Evolutionary conservation across 2,888 invertebrate genomes (phyloP), one percentile per base, ranked within the genome.

Genomic region (Nycteola revayana): DNA sequence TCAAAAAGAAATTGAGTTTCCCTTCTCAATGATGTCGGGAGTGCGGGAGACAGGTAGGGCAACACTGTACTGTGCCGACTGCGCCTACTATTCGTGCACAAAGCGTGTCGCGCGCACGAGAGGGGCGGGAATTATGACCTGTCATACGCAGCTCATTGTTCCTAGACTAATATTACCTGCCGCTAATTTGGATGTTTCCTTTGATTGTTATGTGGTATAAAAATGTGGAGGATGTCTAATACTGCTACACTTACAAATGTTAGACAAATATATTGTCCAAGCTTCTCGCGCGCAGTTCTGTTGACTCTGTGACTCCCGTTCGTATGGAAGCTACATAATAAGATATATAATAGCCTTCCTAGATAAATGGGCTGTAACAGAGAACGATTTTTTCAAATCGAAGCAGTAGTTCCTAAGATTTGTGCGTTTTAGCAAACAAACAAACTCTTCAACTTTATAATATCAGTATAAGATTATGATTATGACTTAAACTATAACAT

Each of bases 1-100:
- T 75, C 78, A 78, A 73, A 82, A 80, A 77, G 76, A 80, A 81
- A 82, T 81, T 81, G 72, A 74, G 66, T 75, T 75, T 68, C 71
- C 60, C 59, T 66, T 53, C 61, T 69, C 50, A 63, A 63, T 70
- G 68, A 65, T 60, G 62, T 48, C 59, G 61, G 68, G 70, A 49
- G 67, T 74, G 80, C 63, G 60, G 45, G 21, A 40, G 68, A 66
- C 81, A 78, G 74, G 67, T 61, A 55, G 59, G 62, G 66, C 71
- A 66, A 65, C 65, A 66, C 62, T 57, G 57, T 61, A 2, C 21
- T 21, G 21, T 21, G 7, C 21, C 21, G 21, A 21, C 21, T 21
- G 21, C n/a, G 46, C 63, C 66, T 76, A 70, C 71, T 78, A 82
- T 83, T 81, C 79, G 68, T 72, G 66, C 66, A 85, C 81, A 85